Conservation (phyloP, 2,888 invertebrate genomes). For the Leucania comma region DNA sequence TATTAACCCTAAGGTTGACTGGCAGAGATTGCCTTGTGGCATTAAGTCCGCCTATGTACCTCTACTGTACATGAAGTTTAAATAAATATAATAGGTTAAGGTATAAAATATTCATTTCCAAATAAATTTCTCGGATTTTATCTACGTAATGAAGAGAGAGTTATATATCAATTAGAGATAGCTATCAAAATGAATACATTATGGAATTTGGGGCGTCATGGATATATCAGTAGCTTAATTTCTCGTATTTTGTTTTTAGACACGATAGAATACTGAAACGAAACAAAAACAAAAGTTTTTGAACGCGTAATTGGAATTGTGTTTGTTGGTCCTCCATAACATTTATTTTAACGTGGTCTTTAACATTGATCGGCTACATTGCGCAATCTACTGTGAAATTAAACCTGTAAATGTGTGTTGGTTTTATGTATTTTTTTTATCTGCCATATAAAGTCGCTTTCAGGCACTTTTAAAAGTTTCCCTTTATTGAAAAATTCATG, state of each 20-base stretch:
- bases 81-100: neutral
- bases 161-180: neutral
- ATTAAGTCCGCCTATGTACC: too few relatives aligned
- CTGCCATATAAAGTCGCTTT: slow-evolving; percentile 27
- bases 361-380: slow-evolving; percentile 55
- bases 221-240: slow-evolving; percentile 27
- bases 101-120: neutral
- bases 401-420: slow-evolving; percentile 58
- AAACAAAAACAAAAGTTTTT: slow-evolving; percentile 38
- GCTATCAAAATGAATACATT: slow-evolving; percentile 26
- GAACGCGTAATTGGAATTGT: slow-evolving; percentile 42
- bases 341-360: slow-evolving; percentile 61
- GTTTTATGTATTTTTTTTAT: slow-evolving; percentile 52
- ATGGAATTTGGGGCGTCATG: neutral
- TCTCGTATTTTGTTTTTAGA: slow-evolving; percentile 9
- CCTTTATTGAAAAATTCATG: slow-evolving; percentile 33
- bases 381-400: slow-evolving; percentile 66
- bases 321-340: slow-evolving; percentile 46
- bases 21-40: too few relatives aligned
- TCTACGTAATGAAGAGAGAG: slow-evolving; percentile 9
- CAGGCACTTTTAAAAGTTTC: slow-evolving; percentile 9
- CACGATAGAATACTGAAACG: slow-evolving; percentile 16
- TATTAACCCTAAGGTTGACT: too few relatives aligned
- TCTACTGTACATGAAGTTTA: too few relatives aligned
- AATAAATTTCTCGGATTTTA: slow-evolving; percentile 28